Evolutionary conservation across 1,140 invertebrate genomes (phyloP), one percentile per base, ranked within the genome.

Genomic region (Orussus abietinus): DNA sequence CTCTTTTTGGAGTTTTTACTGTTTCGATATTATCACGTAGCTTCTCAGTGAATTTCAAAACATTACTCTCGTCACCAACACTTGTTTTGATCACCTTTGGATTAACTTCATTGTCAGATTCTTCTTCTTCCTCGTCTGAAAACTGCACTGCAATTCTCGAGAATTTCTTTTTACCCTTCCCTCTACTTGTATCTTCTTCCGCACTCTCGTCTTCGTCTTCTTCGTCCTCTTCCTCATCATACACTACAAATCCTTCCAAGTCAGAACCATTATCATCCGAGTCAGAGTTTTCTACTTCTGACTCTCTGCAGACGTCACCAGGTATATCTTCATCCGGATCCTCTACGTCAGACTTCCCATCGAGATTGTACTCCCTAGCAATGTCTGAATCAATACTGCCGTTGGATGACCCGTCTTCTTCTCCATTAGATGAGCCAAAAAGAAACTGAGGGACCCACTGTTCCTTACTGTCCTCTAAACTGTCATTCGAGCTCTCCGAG

Each of bases 291-390:
- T 66, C 62, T 1, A 48, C 38, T 55, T 70, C 66, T 11, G 66
- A 67, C 11, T 33, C 55, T 45, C 52, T 51, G 26, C 66, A 69
- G 4, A 57, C 59, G 38, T 69, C 62, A 10, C 38, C 63, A 17
- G 41, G 32, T 3, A 64, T 45, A 38, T 69, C 45, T 32, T 70
- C 62, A 39, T 70, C 64, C 1, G 55, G 50, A 42, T 65, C 60
- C 10, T 57, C 41, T 0, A 7, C 0, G 9, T 7, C 14, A 15
- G 18, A 32, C 5, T 50, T 32, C 5, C 66, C 67, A 37, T 45
- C 12, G 4, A 70, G 37, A 51, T 70, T 70, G 6, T 62, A 61
- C 32, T 67, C 67, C 4, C 12, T 58, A 0, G 36, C 41, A 7
- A 67, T 41, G 50, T 70, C 67, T 1, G 55, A 55, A 25, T 68